Evolutionary conservation across 2,113 vertebrate genomes (phyloP), one percentile per base, ranked within the genome.

Genomic region (Alosa alosa): DNA sequence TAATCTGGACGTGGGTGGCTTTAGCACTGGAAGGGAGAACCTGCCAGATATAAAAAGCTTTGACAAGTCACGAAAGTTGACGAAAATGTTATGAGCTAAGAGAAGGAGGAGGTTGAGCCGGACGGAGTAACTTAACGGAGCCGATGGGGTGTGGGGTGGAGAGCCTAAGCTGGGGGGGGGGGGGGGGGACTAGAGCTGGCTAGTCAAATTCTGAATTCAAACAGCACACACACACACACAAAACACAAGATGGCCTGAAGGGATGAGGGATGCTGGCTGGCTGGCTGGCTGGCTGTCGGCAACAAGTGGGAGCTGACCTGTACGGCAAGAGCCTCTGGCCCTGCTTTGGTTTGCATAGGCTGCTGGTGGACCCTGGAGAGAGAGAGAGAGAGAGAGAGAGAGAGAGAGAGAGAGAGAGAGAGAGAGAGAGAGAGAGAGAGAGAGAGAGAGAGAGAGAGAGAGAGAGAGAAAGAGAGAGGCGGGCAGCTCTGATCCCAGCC

Each of bases 231-330:
- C 57, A 57, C 55, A 17, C 9, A 57, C 11, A 31, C 64, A 72
- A n/a, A 36, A 25, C 25, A 36, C 3, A 31, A 78, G 25, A 36
- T 36, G 8, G 72, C 72, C 72, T 78, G 31, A 15, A 39, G 72
- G 72, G 72, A 36, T 31, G 31, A 39, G 72, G 31, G 31, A 78
- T 78, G 64, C 20, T 78, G 72, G 72, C 72, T 44, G 41, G 64
- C 20, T 78, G 72, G 72, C 72, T 44, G 41, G 41, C 41, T 78
- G 36, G 31, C 72, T 78, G 72, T 36, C 72, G 72, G 25, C 72
- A 78, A 78, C 72, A 78, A 78, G 72, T 78, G 31, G 72, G 36
- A 78, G 10, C 72, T 78, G 72, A 78, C 72, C 72, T 10, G 20
- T 78, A 36, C 36, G 10, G 72, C 31, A 11, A 78, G 1, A 78